These are phyloP conservation scores for Empidonax alnorum DNA, from an alignment of 2,113 vertebrate species.

Conservation along the genomic window DNA sequence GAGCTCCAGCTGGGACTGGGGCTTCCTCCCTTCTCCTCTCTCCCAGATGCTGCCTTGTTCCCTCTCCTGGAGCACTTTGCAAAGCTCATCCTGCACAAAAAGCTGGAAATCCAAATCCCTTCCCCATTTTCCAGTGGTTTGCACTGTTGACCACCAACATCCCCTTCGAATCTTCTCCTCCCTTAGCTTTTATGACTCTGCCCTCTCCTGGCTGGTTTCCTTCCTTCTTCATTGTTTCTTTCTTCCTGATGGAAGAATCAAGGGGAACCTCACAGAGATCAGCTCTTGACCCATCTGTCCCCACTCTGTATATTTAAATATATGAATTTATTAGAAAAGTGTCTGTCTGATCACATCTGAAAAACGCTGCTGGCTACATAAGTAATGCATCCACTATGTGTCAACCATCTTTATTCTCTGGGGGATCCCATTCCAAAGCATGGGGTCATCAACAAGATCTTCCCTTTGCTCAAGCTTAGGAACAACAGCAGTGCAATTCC, in stretches of 20 bases:
- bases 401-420: background rate
- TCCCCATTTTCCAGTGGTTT: background rate
- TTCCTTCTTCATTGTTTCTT: background rate
- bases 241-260: background rate
- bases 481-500: background rate
- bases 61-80: background rate
- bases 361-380: background rate
- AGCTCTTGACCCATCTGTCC: background rate
- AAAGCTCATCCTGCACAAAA: background rate
- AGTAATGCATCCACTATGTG: background rate
- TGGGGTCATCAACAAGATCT: background rate
- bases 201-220: constrained; percentile 47
- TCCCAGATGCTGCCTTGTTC: background rate
- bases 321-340: background rate
- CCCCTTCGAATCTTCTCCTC: background rate
- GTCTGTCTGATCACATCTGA: background rate
- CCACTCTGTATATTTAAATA: background rate
- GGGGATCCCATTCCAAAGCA: background rate
- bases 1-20: background rate
- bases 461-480: background rate
- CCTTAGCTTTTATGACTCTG: constrained; percentile 50
- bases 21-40: background rate
- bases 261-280: background rate
- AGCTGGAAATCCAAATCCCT: background rate
- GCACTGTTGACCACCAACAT: background rate